Evolutionary conservation across 2,888 invertebrate species (phyloP).

Genomic region (Drosophila rubida): DNA sequence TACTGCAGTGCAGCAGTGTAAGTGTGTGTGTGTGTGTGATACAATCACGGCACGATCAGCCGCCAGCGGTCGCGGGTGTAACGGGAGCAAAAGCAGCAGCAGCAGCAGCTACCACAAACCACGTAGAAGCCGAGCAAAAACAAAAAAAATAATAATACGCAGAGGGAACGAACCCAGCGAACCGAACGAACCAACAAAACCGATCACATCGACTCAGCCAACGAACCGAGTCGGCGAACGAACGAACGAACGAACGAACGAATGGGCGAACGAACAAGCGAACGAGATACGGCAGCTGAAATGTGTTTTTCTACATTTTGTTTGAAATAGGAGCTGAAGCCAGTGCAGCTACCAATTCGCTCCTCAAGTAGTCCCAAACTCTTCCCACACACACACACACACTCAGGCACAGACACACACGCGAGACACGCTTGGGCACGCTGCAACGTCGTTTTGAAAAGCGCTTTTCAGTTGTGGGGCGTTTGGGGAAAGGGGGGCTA

Average conservation of each 20-base stretch:
- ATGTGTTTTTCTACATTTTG: conserved; percentile 84
- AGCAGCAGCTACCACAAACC: conserved; percentile 74
- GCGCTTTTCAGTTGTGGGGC: conserved; percentile 62
- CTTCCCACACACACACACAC: conserved; percentile 83
- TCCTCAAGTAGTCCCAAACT: conserved; percentile 85
- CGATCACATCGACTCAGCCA: conserved; percentile 9
- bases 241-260: conserved; percentile 43
- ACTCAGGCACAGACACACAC: conserved; percentile 82
- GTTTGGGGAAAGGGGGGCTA: conserved; percentile 20
- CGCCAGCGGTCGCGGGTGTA: conserved; percentile 65
- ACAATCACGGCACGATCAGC: conserved; percentile 75
- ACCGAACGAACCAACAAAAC: conserved; percentile 19
- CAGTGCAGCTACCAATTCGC: conserved; percentile 85
- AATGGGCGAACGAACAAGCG: conserved; percentile 47
- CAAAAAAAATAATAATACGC: conserved; percentile 28
- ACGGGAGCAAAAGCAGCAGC: conserved; percentile 65
- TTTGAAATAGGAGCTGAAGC: conserved; percentile 85
- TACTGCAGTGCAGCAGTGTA: conserved; percentile 22
- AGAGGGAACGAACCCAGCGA: conserved; percentile 11
- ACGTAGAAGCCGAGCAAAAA: conserved; percentile 67
- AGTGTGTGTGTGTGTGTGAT: conserved; percentile 23
- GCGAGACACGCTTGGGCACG: conserved; percentile 40
- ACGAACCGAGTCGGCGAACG: conserved; percentile 24
- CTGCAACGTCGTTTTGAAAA: conserved; percentile 64
- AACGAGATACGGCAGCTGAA: conserved; percentile 82